Evolutionary conservation across 1,140 invertebrate genomes (phyloP), one percentile per base, ranked within the genome.

Genomic region (Ceratosolen solmsi): DNA sequence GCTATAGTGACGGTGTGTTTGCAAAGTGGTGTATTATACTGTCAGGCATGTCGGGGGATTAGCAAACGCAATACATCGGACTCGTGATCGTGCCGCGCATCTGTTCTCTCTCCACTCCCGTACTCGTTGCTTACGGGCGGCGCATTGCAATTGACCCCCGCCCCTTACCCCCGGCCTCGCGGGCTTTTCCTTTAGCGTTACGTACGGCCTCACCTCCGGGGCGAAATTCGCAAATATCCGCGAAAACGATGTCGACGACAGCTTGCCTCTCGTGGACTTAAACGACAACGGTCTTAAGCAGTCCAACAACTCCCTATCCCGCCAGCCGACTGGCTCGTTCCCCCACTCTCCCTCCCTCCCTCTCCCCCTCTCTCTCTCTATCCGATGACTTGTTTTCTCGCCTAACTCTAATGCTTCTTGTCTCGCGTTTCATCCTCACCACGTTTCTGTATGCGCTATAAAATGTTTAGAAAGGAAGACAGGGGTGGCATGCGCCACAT

Each of bases 11-110:
- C 86, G 86, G 88, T 63, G 68, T 91, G 89, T 91, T 90, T 91
- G 89, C 89, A 88, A 89, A 91, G 90, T 88, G 88, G 87, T 89
- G 89, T 90, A 91, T 91, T 91, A 90, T 90, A 89, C 88, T 87
- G 89, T 91, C 89, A 89, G 89, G 86, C 87, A 90, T 89, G 89
- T 89, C 84, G 88, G 86, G 75, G 90, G 89, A 91, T 90, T 91
- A 91, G 88, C 89, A 91, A 90, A 90, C 88, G 89, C 89, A 88
- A 89, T 91, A 91, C 89, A 89, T 90, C 87, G 88, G 87, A 87
- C 86, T 88, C 85, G 88, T 85, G 88, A 90, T 90, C 89, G 89
- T 89, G 89, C 87, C 85, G 89, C 86, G 88, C 89, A 90, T 90
- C 89, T 91, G 90, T 89, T 91, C 89, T 86, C 87, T 80, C 58